Base-by-base conservation (phyloP, 2,797 vertebrate genomes). In the Squalus acanthias region DNA sequence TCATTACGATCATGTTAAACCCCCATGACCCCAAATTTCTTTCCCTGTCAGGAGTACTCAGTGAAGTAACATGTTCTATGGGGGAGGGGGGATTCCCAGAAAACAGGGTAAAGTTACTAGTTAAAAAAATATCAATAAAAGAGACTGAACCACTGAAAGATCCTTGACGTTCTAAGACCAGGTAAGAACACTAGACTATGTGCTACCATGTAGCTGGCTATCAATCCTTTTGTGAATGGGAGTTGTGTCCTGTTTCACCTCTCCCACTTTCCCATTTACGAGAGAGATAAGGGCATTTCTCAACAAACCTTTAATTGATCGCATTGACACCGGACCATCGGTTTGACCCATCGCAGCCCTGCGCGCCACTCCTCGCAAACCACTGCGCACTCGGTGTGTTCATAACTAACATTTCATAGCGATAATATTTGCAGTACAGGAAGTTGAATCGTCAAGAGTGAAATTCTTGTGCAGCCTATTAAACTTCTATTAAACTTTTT, bases 111-210 rank as follows among this genome's bases (percentile, higher is more conserved):
- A 69, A 46, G n/a, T 65, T 92, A 65, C 20, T 92, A 92, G 29
- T 29, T 91, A 91, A 60, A 91, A 60, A 91, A 85, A 50, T 85
- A 50, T 50, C 82, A 85, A 93, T 46, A 93, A 39, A 93, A 89
- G 87, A 89, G 24, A 60, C 26, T 60, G 87, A 89, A 13, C 53
- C 53, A 13, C 9, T 20, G 89, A 92, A 92, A 8, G 15, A 8
- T n/a, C 57, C 53, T 91, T 39, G 22, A 92, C 20, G 20, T 67
- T 65, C 15, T 67, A 17, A 92, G 60, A 57, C 24, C 33, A 65
- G 89, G 63, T 1, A 92, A n/a, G 29, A 92, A n/a, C 12, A 22
- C n/a, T 15, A 39, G 76, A n/a, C 20, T 12, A 20, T 7, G 1
- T 85, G 39, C 15, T 92, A n/a, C 60, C 60, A 46, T 69, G 22